phyloP scores from a whole-genome alignment of 2,113 vertebrate genomes.

The Elephantulus edwardii region DNA sequence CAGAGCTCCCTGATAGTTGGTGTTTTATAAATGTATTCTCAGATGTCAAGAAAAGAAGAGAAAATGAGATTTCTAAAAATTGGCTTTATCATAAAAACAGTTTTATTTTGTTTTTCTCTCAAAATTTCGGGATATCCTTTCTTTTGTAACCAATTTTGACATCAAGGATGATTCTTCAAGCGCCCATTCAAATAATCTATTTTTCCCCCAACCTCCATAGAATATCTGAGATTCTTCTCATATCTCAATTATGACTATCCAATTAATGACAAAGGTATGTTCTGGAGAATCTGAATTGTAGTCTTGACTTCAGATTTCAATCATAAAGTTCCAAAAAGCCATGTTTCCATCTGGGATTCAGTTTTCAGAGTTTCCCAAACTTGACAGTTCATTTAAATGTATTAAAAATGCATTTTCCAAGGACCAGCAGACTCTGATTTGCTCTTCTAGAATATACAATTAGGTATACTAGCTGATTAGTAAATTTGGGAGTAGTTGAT shows the following conservation, averaged over 20 bases:
- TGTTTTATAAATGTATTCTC: background rate
- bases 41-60: background rate
- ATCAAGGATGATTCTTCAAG: background rate
- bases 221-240: background rate
- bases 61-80: accelerated
- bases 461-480: background rate
- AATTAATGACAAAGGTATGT: background rate
- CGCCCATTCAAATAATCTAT: background rate
- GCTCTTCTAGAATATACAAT: background rate
- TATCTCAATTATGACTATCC: background rate
- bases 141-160: background rate
- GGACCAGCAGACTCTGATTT: background rate
- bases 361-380: background rate
- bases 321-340: accelerated
- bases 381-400: too few species aligned
- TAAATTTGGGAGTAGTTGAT: background rate
- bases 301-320: background rate
- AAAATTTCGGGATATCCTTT: too few species aligned
- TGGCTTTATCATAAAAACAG: background rate
- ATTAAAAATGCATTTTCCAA: background rate
- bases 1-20: background rate
- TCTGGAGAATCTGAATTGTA: background rate
- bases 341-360: background rate
- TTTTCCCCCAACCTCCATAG: background rate
- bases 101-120: background rate